Conservation (phyloP, 2,113 vertebrate genomes). For the Corythoichthys haematopterus region DNA sequence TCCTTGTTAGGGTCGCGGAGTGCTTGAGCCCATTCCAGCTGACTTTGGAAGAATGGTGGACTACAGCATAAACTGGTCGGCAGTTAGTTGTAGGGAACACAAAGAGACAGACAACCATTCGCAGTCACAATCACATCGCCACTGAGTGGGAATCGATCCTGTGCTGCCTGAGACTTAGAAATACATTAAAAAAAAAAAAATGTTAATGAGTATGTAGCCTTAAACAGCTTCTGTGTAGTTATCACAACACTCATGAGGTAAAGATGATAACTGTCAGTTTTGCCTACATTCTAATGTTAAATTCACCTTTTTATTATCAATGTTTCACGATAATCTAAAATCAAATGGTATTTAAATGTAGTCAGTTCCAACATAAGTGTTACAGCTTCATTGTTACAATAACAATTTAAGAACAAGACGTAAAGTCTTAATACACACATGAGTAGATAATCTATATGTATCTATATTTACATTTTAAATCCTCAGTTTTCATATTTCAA, state of each 20-base stretch:
- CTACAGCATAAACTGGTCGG: too few relatives aligned
- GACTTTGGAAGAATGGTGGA: too few relatives aligned
- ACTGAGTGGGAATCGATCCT: too few relatives aligned
- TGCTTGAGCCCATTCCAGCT: too few relatives aligned
- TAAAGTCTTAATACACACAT: neutral
- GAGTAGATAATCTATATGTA: neutral
- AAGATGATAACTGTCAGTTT: constrained; percentile 41
- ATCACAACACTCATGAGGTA: constrained; percentile 22
- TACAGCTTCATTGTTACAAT: neutral
- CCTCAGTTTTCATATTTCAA: constrained; percentile 4
- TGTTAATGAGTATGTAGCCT: constrained; percentile 22
- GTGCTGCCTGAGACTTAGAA: constrained; percentile 6
- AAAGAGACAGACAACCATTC: too few relatives aligned
- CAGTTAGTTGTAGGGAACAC: too few relatives aligned
- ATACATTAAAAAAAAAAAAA: constrained; percentile 48
- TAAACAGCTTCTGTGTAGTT: constrained; percentile 1
- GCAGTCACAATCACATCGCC: too few relatives aligned
- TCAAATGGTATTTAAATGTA: neutral
- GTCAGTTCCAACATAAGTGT: neutral
- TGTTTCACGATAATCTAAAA: neutral
- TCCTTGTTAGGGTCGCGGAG: too few relatives aligned
- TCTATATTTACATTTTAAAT: constrained; percentile 11
- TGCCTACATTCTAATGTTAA: constrained; percentile 15
- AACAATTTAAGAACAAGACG: neutral
- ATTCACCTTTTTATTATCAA: neutral